These are phyloP conservation scores for Habrosyne pyritoides DNA, from an alignment of 2,888 invertebrate species.

Conservation along the genomic window DNA sequence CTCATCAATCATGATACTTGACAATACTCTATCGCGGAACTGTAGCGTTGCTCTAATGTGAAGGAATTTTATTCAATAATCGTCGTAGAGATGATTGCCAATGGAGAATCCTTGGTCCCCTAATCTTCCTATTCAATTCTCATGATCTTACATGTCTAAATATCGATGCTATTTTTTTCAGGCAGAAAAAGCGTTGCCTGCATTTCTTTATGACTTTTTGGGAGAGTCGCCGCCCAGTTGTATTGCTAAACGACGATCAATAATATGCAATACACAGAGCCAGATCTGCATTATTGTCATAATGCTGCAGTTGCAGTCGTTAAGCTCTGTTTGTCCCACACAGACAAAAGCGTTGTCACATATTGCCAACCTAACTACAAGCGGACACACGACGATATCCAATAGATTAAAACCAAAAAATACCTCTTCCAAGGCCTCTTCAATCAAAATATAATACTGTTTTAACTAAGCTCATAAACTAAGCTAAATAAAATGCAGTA, in stretches of 20 bases:
- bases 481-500: slow-evolving; percentile 49
- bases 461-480: slow-evolving; percentile 68
- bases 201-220: not conserved
- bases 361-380: slow-evolving; percentile 70
- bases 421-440: slow-evolving; percentile 68
- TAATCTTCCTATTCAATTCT: not conserved
- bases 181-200: not conserved
- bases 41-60: slow-evolving; percentile 15
- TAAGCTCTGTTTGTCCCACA: slow-evolving; percentile 60
- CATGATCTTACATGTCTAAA: not conserved
- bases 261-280: slow-evolving; percentile 34
- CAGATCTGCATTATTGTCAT: slow-evolving; percentile 35
- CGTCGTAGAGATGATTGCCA: slow-evolving; percentile 11
- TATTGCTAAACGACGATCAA: slow-evolving; percentile 11
- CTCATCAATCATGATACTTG: slow-evolving; percentile 25
- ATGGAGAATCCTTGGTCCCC: not conserved
- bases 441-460: slow-evolving; percentile 47
- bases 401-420: slow-evolving; percentile 72
- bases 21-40: not conserved
- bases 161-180: not conserved
- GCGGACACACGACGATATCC: slow-evolving; percentile 76
- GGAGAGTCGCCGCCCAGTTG: not conserved
- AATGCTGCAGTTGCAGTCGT: slow-evolving; percentile 30
- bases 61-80: slow-evolving; percentile 17
- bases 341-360: slow-evolving; percentile 70